phyloP scores from a whole-genome alignment of 2,113 vertebrate species.

The Mixornis gularis region DNA sequence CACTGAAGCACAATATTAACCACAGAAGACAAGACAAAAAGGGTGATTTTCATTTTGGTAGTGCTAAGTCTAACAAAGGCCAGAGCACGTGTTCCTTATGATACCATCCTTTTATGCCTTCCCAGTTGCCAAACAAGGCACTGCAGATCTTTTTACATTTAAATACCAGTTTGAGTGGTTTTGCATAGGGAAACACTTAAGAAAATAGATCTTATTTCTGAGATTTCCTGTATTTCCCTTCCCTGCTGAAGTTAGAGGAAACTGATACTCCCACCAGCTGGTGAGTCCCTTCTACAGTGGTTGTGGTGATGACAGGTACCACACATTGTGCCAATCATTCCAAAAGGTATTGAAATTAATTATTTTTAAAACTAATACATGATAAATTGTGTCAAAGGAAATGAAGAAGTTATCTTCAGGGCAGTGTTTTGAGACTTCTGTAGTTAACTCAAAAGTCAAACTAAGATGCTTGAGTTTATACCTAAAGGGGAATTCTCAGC shows the following conservation, averaged over 20 bases:
- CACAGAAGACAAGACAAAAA: background rate
- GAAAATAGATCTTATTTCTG: background rate
- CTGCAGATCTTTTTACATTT: background rate
- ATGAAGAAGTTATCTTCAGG: background rate
- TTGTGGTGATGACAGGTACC: background rate
- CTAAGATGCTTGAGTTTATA: background rate
- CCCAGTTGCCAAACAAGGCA: background rate
- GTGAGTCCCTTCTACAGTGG: background rate
- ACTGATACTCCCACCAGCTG: background rate
- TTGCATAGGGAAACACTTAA: background rate
- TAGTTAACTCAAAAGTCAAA: background rate
- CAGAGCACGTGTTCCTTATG: background rate
- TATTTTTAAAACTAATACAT: background rate
- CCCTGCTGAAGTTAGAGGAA: background rate
- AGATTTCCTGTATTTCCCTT: background rate
- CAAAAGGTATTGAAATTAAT: background rate
- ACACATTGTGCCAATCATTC: background rate
- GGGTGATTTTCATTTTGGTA: background rate
- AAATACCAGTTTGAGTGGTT: background rate
- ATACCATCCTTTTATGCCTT: background rate
- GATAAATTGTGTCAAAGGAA: background rate
- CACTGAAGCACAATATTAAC: background rate
- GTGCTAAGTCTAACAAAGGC: background rate
- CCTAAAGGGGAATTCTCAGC: background rate
- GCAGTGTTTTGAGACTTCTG: background rate